These are phyloP conservation scores for Drosophila meridiana DNA, from an alignment of 2,888 invertebrate species.

Conservation along the genomic window DNA sequence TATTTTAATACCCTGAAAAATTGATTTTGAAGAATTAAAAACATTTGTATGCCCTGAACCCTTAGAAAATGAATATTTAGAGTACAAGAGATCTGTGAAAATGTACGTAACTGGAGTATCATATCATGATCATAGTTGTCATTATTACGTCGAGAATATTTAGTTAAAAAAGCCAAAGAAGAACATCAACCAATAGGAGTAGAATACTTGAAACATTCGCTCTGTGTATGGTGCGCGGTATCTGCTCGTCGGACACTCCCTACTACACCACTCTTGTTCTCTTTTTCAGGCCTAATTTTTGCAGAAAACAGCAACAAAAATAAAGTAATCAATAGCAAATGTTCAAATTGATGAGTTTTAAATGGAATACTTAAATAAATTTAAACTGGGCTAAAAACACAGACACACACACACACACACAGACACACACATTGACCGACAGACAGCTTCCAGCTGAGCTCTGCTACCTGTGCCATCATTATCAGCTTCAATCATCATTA, in stretches of 20 bases:
- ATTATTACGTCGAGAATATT: too few relatives aligned
- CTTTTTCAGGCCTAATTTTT: neutral
- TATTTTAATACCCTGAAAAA: too few relatives aligned
- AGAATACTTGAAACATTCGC: too few relatives aligned
- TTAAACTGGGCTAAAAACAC: neutral
- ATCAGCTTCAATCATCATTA: constrained; percentile 34
- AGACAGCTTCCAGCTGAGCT: constrained; percentile 4
- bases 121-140: neutral
- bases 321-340: neutral
- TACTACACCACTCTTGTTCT: neutral
- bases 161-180: too few relatives aligned
- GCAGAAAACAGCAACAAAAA: neutral
- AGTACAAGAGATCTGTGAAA: too few relatives aligned
- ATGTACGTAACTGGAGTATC: neutral
- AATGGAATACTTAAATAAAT: constrained; percentile 7
- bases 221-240: neutral
- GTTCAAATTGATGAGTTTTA: neutral
- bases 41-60: too few relatives aligned
- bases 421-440: neutral
- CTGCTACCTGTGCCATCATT: constrained; percentile 47
- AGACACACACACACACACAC: neutral
- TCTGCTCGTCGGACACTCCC: neutral
- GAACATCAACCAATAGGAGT: too few relatives aligned
- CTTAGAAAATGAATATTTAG: too few relatives aligned
- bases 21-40: too few relatives aligned